These are phyloP conservation scores for Dasypolia templi DNA, from an alignment of 2,888 invertebrate species.

Conservation along the genomic window DNA sequence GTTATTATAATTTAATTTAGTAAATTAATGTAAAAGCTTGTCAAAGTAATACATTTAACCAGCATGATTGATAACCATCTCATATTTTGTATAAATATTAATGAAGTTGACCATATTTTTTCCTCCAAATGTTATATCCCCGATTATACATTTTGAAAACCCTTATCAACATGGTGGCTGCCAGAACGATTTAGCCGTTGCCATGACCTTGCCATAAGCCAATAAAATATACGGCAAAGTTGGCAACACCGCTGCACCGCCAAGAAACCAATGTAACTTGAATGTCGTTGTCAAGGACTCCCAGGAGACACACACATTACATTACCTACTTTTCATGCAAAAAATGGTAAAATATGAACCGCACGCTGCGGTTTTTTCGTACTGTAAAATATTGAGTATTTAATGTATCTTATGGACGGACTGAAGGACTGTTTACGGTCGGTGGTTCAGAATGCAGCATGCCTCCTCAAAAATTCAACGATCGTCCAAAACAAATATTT, in stretches of 20 bases:
- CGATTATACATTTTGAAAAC: constrained; percentile 43
- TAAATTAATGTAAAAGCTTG: neutral
- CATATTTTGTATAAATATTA: constrained; percentile 15
- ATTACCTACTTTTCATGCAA: constrained; percentile 1
- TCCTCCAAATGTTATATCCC: constrained; percentile 7
- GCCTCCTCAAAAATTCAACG: neutral
- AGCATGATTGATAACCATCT: constrained; percentile 25
- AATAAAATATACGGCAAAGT: constrained; percentile 58
- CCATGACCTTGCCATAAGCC: constrained; percentile 56
- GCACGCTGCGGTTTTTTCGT: neutral
- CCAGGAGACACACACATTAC: constrained; percentile 15
- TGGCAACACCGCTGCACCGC: constrained; percentile 61
- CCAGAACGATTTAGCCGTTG: constrained; percentile 33
- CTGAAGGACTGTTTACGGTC: neutral
- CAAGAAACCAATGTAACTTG: constrained; percentile 61
- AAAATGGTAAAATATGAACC: neutral
- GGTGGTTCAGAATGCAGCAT: neutral
- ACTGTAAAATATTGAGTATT: constrained; percentile 5
- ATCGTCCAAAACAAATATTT: neutral
- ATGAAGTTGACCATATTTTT: constrained; percentile 12
- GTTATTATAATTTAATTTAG: neutral
- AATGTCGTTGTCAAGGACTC: constrained; percentile 66
- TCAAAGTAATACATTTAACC: neutral
- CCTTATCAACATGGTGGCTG: constrained; percentile 25
- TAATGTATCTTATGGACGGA: neutral